These are phyloP conservation scores for Gymnodraco acuticeps DNA, from an alignment of 2,797 vertebrate genomes.

Conservation along the genomic window DNA sequence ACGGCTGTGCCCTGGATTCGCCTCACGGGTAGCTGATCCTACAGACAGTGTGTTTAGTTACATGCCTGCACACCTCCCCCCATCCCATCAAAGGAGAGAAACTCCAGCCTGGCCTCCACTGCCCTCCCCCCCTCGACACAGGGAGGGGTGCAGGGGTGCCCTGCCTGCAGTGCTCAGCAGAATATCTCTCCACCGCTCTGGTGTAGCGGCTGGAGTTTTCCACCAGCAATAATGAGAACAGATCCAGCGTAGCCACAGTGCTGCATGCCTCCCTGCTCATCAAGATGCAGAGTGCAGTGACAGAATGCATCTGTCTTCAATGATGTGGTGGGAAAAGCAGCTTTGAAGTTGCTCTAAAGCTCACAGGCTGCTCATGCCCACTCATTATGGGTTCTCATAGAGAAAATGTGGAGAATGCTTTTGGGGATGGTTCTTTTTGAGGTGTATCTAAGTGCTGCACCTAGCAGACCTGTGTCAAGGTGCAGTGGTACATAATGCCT, in stretches of 20 bases:
- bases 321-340: conserved; percentile 46
- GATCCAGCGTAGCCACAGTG: conserved; percentile 37
- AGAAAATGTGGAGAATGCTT: conserved; percentile 51
- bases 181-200: conserved; percentile 66
- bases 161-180: conserved; percentile 80
- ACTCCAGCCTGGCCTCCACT: conserved; percentile 63
- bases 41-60: conserved; percentile 71
- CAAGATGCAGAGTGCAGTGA: conserved; percentile 28
- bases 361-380: conserved; percentile 23
- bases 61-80: conserved; percentile 70
- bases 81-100: conserved; percentile 67
- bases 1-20: conserved; percentile 56
- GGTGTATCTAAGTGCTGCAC: conserved; percentile 1
- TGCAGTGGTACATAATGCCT: background rate
- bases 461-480: background rate
- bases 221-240: conserved; percentile 62
- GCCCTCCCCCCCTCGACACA: conserved; percentile 37
- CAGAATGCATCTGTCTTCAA: conserved; percentile 30
- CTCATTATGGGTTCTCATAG: conserved; percentile 48
- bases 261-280: conserved; percentile 31
- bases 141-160: conserved; percentile 57
- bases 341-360: conserved; percentile 44
- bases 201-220: conserved; percentile 77
- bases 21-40: conserved; percentile 59
- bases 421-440: background rate